Conservation (phyloP, 2,113 vertebrate genomes). For the Cyphomyrus discorhynchus region DNA sequence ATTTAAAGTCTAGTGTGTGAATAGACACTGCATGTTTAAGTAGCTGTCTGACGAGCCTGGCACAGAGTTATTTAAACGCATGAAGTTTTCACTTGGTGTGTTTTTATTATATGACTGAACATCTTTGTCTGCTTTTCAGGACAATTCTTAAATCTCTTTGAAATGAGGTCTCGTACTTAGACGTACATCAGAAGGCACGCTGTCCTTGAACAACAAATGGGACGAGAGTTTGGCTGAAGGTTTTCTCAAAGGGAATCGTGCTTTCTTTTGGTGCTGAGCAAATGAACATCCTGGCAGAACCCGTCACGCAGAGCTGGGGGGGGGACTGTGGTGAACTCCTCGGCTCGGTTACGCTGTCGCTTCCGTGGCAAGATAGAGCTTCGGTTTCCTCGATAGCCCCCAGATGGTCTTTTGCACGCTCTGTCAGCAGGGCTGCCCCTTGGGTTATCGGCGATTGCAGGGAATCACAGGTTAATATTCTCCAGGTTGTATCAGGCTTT, state of each 20-base stretch:
- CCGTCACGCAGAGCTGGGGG: neutral
- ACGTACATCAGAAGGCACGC: neutral
- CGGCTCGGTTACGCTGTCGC: slow-evolving; percentile 18
- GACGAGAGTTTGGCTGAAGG: neutral
- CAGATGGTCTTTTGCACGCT: slow-evolving; percentile 9
- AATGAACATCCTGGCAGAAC: slow-evolving; percentile 28
- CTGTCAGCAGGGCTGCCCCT: slow-evolving; percentile 27
- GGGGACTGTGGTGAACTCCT: neutral
- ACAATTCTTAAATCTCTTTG: slow-evolving; percentile 26
- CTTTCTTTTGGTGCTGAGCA: slow-evolving; percentile 15
- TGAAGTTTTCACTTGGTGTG: slow-evolving; percentile 21
- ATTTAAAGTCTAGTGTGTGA: slow-evolving; percentile 47
- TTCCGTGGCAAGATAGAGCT: slow-evolving; percentile 3
- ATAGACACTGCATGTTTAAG: slow-evolving; percentile 36
- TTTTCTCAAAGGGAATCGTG: neutral
- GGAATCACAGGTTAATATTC: slow-evolving; percentile 23
- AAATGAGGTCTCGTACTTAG: neutral
- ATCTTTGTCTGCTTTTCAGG: slow-evolving; percentile 3
- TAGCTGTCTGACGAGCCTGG: slow-evolving; percentile 25
- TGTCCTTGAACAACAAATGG: neutral
- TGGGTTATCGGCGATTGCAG: neutral
- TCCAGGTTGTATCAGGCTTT: slow-evolving; percentile 32
- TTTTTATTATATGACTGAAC: slow-evolving; percentile 6
- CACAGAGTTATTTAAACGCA: slow-evolving; percentile 27
- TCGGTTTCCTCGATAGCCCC: neutral